Evolutionary conservation across 1,140 invertebrate genomes (phyloP), one percentile per base, ranked within the genome.

Genomic region (Idris sp.): DNA sequence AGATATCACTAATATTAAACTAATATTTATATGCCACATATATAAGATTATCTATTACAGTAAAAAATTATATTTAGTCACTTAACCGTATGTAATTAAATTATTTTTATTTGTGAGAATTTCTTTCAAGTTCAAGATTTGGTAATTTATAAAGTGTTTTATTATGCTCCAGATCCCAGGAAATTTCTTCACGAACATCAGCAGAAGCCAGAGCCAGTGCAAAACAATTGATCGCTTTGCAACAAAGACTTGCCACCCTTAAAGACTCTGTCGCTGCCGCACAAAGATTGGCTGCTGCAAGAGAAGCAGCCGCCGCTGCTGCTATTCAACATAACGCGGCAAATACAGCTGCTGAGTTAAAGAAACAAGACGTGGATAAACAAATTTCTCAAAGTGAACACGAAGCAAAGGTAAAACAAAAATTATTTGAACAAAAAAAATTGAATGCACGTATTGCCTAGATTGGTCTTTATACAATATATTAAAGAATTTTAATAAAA

Each of bases 321-420:
- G 86, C 86, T 0, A 87, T 88, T 46, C 86, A 88, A 15, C 80
- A 83, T 2, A 86, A 81, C 19, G 86, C 86, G 0, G 79, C 86
- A 13, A 81, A 83, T 10, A 87, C 86, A 2, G 86, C 86, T 0
- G 86, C 85, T 0, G 82, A 87, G 68, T 51, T 88, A n/a, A 81
- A 80, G 16, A 87, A 88, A 64, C 86, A 86, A 36, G 86, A 88
- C 31, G 86, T 86, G 1, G 86, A 88, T 54, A 87, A 86, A 51
- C 86, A 88, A 65, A 86, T 88, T 18, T 81, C 43, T 26, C 81
- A 82, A 48, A 87, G 80, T 41, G 86, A 87, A 40, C 78, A 81
- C 16, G 86, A 88, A 43, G 86, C 86, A 9, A 87, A 82, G 81
- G 84, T 86, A 67, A 33, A 67, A 44, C 16, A 2, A 22, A 22